Evolutionary conservation across 2,113 vertebrate genomes (phyloP).

Genomic region (Madoqua kirkii): DNA sequence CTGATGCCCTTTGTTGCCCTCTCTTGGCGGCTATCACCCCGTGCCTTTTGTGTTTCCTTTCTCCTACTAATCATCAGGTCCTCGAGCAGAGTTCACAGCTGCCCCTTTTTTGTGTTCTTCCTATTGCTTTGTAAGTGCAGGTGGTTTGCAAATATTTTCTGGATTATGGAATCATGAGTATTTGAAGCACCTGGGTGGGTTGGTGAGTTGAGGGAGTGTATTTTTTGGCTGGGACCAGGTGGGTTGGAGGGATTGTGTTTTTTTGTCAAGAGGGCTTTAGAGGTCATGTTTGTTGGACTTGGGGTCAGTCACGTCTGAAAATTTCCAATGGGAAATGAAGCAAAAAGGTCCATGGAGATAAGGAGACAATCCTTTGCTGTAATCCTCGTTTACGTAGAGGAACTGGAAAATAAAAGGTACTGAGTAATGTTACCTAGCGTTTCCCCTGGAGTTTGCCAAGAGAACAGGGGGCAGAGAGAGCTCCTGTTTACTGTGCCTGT

Average conservation of each 20-base stretch:
- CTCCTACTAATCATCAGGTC: not conserved
- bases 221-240: not conserved
- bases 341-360: not conserved
- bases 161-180: not conserved
- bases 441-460: not conserved
- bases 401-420: not conserved
- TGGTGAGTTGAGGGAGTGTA: accelerated
- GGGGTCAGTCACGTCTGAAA: not conserved
- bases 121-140: no score
- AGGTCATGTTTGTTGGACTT: not conserved
- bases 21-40: accelerated
- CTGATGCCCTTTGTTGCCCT: not conserved
- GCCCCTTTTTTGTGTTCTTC: not conserved
- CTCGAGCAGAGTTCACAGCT: not conserved
- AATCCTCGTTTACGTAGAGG: not conserved
- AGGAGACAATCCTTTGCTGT: not conserved
- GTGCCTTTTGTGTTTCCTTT: not conserved
- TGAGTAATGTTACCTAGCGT: not conserved
- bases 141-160: not conserved
- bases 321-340: not conserved
- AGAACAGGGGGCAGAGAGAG: not conserved
- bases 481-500: not conserved
- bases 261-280: not conserved
- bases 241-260: not conserved
- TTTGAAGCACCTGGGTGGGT: not conserved